Percentiles rank a stretch among this genome's conserved stretches.
phyloP scores from a whole-genome alignment of 2,113 vertebrate species.

The Ictalurus furcatus region DNA sequence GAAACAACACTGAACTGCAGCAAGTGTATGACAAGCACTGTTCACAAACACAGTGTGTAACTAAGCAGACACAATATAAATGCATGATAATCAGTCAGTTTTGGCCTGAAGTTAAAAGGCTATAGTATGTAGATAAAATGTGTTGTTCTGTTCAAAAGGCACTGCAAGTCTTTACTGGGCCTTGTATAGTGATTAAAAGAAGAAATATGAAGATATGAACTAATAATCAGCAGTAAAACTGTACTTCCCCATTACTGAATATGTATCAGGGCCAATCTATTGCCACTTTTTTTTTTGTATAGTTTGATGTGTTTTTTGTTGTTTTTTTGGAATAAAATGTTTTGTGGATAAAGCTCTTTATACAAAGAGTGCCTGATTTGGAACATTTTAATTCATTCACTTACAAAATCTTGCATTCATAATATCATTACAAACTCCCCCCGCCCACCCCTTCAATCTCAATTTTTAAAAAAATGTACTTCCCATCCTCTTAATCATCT shows the following conservation, averaged over 20 bases:
- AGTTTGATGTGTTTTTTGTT: constrained; percentile 55
- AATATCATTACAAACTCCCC: neutral
- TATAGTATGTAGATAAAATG: constrained; percentile 42
- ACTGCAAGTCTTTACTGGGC: constrained; percentile 34
- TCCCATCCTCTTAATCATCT: neutral
- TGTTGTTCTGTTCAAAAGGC: constrained; percentile 42
- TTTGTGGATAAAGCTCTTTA: constrained; percentile 59
- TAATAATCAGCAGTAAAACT: constrained; percentile 46
- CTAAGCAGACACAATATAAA: neutral
- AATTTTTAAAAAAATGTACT: neutral
- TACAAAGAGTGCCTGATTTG: neutral
- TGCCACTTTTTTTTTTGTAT: constrained; percentile 69
- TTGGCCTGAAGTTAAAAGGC: neutral
- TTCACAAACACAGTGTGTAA: constrained; percentile 19
- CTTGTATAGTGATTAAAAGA: constrained; percentile 42
- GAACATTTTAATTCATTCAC: constrained; percentile 22
- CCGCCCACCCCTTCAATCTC: neutral
- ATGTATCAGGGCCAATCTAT: constrained; percentile 64
- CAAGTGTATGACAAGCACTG: constrained; percentile 12
- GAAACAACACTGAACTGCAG: constrained; percentile 24
- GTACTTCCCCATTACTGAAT: constrained; percentile 48
- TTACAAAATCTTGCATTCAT: constrained; percentile 41
- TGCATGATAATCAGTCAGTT: constrained; percentile 15
- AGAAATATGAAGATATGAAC: constrained; percentile 30
- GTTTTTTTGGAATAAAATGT: constrained; percentile 76